These are phyloP conservation scores for Oxytorus armatus DNA, from an alignment of 2,888 invertebrate species.

Conservation along the genomic window DNA sequence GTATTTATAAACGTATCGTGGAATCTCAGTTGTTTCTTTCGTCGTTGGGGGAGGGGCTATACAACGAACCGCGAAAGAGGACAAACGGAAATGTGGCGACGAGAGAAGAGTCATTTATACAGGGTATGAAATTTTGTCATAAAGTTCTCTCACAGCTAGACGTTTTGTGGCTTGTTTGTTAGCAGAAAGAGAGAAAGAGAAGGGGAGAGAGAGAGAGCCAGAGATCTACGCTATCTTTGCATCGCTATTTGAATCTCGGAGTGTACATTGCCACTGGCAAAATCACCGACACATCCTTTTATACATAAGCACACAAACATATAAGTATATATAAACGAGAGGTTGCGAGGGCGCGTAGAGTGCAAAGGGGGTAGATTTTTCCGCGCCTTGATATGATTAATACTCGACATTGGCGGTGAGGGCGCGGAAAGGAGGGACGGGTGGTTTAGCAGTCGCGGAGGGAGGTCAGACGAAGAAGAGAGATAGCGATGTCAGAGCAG, in stretches of 20 bases:
- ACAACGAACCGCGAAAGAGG: slow-evolving; percentile 1
- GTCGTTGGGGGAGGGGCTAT: background rate
- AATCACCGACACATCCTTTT: background rate
- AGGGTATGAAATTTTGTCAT: slow-evolving; percentile 30
- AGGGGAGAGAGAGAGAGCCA: slow-evolving; percentile 16
- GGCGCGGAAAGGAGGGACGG: slow-evolving; percentile 1
- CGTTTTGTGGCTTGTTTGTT: slow-evolving; percentile 1
- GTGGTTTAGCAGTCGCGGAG: slow-evolving; percentile 65
- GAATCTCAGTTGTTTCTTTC: slow-evolving; percentile 1
- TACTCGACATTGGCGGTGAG: slow-evolving; percentile 73
- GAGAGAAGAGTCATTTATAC: background rate
- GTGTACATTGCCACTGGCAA: background rate
- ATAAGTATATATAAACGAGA: slow-evolving; percentile 27
- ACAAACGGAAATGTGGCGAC: slow-evolving; percentile 9
- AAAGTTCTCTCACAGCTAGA: slow-evolving; percentile 30
- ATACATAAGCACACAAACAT: background rate
- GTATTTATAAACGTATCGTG: slow-evolving; percentile 2
- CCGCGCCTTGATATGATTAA: slow-evolving; percentile 82
- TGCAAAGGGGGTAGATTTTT: slow-evolving; percentile 79
- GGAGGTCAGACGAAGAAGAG: slow-evolving; percentile 69
- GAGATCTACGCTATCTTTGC: slow-evolving; percentile 56
- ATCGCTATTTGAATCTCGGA: slow-evolving; percentile 59
- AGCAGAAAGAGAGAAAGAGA: slow-evolving; percentile 11
- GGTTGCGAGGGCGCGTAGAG: slow-evolving; percentile 30
- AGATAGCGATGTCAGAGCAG: slow-evolving; percentile 61